Evolutionary conservation across 2,888 invertebrate species (phyloP), one percentile per base, ranked within the genome.

Genomic region (Pristionchus japonicus): DNA sequence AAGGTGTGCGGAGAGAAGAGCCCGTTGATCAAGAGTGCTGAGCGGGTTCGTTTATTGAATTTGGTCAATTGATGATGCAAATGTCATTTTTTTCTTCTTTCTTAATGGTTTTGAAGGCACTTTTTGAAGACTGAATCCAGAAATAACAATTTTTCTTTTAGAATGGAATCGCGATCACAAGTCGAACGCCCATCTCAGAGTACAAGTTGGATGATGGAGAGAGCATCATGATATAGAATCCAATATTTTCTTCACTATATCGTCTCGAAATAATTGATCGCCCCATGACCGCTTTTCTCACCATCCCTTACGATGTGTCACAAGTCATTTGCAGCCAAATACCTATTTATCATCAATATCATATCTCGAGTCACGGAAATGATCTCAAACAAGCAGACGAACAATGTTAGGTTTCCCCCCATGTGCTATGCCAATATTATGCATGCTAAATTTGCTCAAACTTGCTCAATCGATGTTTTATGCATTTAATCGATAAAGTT

Each of bases 161-260:
- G 82, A 83, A 83, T 13, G 82, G 52, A 49, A 13, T 27, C 0
- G 47, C 37, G n/a, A 80, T 80, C 80, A 23, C 82, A 23, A 83
- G 34, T 52, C 49, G 82, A 34, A 83, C 49, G 85, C 85, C 85
- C 11, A 85, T 85, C n/a, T 47, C 43, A 3, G 61, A 85, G 43
- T 85, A n/a, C 64, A 85, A 85, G 34, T 34, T 85, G 64, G 85
- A 85, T 27, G 85, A 85, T 27, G 85, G 85, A 64, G 85, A 85
- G 47, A 85, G 61, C 23, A 64, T 85, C 31, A 85, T 85, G 85
- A 85, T 85, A 17, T 85, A n/a, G 27, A 3, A 6, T 37, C 23
- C n/a, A n/a, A n/a, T n/a, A n/a, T n/a, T n/a, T n/a, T n/a, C n/a
- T n/a, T n/a, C n/a, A n/a, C n/a, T n/a, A n/a, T n/a, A n/a, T n/a